A percentile compares a stretch with the other conserved stretches of the same genome.
Evolutionary conservation across 2,888 invertebrate species (phyloP).

Genomic region (Agrotis clavis): DNA sequence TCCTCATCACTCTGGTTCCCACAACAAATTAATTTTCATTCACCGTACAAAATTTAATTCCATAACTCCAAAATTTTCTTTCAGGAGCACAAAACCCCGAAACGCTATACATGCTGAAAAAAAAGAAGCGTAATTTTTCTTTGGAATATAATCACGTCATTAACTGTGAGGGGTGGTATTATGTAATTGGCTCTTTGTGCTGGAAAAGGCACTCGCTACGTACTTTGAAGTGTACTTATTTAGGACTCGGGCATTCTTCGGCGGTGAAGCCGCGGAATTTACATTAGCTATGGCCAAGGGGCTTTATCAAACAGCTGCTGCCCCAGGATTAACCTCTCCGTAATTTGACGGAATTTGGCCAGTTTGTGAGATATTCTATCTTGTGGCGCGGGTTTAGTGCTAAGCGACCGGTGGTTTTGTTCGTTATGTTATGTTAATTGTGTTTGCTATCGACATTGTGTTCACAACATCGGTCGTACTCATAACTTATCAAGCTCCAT

Average conservation of each 20-base stretch:
- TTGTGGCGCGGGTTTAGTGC: not conserved
- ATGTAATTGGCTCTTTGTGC: constrained; percentile 67
- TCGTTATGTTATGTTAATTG: not conserved
- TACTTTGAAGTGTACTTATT: constrained; percentile 68
- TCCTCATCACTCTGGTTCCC: not conserved
- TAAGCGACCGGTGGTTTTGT: not conserved
- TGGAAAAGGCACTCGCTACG: constrained; percentile 64
- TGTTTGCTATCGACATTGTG: not conserved
- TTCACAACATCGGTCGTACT: constrained; percentile 1
- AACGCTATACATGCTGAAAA: constrained; percentile 46
- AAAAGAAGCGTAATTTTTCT: constrained; percentile 64
- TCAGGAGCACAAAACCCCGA: constrained; percentile 19
- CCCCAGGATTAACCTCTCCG: constrained; percentile 58
- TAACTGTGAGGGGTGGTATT: constrained; percentile 63
- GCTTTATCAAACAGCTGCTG: constrained; percentile 66
- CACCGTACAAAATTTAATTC: constrained; percentile 22
- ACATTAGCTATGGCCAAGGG: constrained; percentile 61
- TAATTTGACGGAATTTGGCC: constrained; percentile 60
- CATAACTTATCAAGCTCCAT: constrained; percentile 37
- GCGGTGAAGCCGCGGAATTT: constrained; percentile 64
- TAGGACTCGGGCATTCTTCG: constrained; percentile 65
- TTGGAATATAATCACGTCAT: constrained; percentile 66
- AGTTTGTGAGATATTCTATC: constrained; percentile 30
- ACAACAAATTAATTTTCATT: constrained; percentile 36
- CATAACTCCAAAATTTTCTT: constrained; percentile 41